Evolutionary conservation across 2,797 vertebrate species (phyloP), one percentile per base, ranked within the genome.

Genomic region (Phrynocephalus forsythii): DNA sequence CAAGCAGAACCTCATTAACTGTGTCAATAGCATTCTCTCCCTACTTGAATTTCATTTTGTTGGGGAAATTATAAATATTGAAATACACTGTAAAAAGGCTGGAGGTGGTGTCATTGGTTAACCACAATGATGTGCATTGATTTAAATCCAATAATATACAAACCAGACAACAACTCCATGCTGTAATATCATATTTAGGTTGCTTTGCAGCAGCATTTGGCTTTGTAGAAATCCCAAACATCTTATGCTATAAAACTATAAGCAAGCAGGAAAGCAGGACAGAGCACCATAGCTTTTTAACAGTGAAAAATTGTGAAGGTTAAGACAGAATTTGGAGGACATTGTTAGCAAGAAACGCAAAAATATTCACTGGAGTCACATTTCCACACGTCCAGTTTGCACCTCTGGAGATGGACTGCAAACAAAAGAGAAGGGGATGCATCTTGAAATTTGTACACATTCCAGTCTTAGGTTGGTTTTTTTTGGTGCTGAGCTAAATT

Each of bases 41-140:
- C 48, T 22, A 44, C 38, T 78, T 87, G 80, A 83, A 69, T 87
- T 87, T 83, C 86, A 78, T 87, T 87, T 87, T 87, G 48, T 60
- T 83, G n/a, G 24, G 44, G 66, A n/a, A 78, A 69, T 33, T 56
- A 56, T 20, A 71, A 48, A 24, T 68, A 30, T 30, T 50, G 60
- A 66, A 75, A 67, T 78, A 4, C 66, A 52, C 24, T 22, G 24
- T 69, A 83, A 68, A 44, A 82, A 38, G 22, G n/a, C 26, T 18
- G 26, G 11, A 4, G 13, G 22, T n/a, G 8, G 20, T 16, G 20
- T 18, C 7, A 63, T 60, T 16, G 77, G 50, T 83, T 87, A 78
- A 78, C 63, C 63, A 38, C 80, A 83, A 69, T 50, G 73, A 79
- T 69, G 10, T 6, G 5, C 5, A 71, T 75, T n/a, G 66, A 87